Percentiles rank a stretch among this genome's conserved stretches.
Evolutionary conservation across 2,797 vertebrate species (phyloP).

Genomic region (Lerista edwardsae): DNA sequence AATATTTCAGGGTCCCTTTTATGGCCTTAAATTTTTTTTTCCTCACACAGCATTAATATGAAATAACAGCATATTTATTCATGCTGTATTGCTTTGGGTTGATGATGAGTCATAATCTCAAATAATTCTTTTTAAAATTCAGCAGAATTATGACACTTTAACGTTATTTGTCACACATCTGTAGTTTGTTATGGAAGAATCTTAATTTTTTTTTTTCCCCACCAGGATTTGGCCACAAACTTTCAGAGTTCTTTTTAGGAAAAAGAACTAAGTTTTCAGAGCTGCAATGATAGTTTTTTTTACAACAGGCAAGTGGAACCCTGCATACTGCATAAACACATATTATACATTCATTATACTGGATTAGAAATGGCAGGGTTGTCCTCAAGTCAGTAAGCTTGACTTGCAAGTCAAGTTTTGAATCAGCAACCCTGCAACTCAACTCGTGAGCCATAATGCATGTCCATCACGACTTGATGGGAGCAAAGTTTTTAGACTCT

Average conservation of each 20-base stretch:
- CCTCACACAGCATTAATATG: background rate
- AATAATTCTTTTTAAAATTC: slow-evolving; percentile 9
- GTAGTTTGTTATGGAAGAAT: background rate
- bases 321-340: background rate
- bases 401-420: too few relatives aligned
- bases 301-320: background rate
- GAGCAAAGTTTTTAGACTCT: too few relatives aligned
- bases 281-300: background rate
- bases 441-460: too few relatives aligned
- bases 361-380: too few relatives aligned
- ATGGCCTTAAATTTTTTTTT: background rate
- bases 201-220: background rate
- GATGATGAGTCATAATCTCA: background rate
- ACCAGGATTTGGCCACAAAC: background rate
- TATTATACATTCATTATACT: background rate
- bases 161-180: background rate
- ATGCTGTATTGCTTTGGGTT: slow-evolving; percentile 19
- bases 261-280: background rate
- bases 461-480: too few relatives aligned
- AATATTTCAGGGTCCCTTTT: background rate
- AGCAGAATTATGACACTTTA: background rate
- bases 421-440: too few relatives aligned
- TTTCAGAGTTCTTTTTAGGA: rapidly evolving
- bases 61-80: background rate
- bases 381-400: too few relatives aligned